Percentiles rank a stretch among this genome's conserved stretches.
phyloP scores from a whole-genome alignment of 2,888 invertebrate genomes.

The Chrysolina americana region DNA sequence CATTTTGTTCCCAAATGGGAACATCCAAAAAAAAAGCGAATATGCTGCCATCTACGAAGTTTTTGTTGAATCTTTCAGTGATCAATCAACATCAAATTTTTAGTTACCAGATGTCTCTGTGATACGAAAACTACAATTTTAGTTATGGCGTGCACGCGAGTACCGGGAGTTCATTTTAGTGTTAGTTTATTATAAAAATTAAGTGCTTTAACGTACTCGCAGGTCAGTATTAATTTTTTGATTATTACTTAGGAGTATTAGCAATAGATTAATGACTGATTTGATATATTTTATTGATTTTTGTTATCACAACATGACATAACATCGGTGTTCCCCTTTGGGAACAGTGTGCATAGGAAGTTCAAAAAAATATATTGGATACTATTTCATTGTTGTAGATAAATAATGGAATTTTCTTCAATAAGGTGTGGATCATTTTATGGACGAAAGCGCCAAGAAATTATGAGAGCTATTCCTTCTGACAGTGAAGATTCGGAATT shows the following conservation, averaged over 20 bases:
- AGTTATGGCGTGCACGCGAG: neutral
- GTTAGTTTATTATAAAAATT: neutral
- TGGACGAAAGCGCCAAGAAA: too few relatives aligned
- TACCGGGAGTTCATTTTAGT: neutral
- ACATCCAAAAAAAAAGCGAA: too few relatives aligned
- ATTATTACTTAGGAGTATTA: neutral
- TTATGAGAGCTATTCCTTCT: too few relatives aligned
- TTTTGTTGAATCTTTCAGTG: neutral
- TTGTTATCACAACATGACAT: neutral
- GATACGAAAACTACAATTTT: neutral
- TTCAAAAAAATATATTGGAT: neutral
- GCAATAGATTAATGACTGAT: neutral
- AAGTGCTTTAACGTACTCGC: neutral
- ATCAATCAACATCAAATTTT: neutral
- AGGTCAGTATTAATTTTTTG: neutral
- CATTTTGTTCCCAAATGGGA: too few relatives aligned
- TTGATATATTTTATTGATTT: neutral
- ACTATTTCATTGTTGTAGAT: neutral
- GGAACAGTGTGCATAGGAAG: neutral
- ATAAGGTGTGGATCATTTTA: too few relatives aligned
- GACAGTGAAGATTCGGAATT: too few relatives aligned
- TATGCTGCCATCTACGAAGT: too few relatives aligned
- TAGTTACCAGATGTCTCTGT: neutral
- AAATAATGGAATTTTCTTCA: neutral
- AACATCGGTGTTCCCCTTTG: neutral